phyloP scores from a whole-genome alignment of 2,797 vertebrate species.

The Sebastes elongatus region DNA sequence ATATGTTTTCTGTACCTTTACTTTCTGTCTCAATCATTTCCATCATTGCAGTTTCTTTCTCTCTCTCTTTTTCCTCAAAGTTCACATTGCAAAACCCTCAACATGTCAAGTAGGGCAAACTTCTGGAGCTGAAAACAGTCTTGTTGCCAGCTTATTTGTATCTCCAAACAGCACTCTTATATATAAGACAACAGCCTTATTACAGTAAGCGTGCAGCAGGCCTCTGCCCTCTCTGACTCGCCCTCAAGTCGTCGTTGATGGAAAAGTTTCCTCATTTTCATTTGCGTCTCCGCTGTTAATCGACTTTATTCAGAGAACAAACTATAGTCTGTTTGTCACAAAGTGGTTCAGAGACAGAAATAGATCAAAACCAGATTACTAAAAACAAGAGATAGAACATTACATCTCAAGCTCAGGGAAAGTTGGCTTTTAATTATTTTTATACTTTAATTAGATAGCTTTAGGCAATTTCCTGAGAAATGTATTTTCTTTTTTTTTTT shows the following conservation, averaged over 20 bases:
- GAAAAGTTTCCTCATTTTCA: constrained; percentile 12
- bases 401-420: constrained; percentile 9
- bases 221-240: neutral
- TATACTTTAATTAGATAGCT: constrained; percentile 37
- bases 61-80: neutral
- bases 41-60: neutral
- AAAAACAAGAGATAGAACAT: constrained; percentile 9
- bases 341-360: neutral
- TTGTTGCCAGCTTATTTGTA: neutral
- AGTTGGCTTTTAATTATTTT: constrained; percentile 19
- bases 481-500: neutral
- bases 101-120: neutral
- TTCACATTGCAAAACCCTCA: neutral
- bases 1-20: neutral
- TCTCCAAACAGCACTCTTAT: neutral
- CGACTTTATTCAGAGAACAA: constrained; percentile 14
- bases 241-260: constrained; percentile 8
- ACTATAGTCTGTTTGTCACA: neutral
- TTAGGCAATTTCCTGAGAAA: constrained; percentile 26
- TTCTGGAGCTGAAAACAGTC: neutral
- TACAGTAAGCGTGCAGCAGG: neutral
- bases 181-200: constrained; percentile 3
- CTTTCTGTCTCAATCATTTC: neutral
- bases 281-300: neutral
- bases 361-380: constrained; percentile 3